phyloP scores from a whole-genome alignment of 2,888 invertebrate species.

The Euphydryas editha region DNA sequence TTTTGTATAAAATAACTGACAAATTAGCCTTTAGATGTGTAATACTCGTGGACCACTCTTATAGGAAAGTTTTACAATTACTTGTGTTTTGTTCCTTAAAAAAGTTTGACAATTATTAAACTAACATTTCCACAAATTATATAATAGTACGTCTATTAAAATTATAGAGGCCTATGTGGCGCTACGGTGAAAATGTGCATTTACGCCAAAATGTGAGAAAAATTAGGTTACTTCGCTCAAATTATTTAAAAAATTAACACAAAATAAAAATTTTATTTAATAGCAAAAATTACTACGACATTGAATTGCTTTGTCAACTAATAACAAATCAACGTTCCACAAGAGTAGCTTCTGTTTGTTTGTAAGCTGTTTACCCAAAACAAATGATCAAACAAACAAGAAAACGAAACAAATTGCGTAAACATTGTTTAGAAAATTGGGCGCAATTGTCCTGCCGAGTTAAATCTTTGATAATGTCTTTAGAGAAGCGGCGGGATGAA shows the following conservation, averaged over 20 bases:
- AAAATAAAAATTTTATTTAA: too few species aligned
- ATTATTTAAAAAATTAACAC: too few species aligned
- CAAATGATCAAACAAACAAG: constrained; percentile 73
- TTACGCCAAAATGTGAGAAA: too few species aligned
- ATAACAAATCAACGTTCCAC: background rate
- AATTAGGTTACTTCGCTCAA: too few species aligned
- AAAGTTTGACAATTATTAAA: too few species aligned
- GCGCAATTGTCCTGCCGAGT: constrained; percentile 76
- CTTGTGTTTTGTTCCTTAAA: background rate
- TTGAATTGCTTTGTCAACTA: background rate
- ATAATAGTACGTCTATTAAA: too few species aligned
- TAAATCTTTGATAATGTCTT: constrained; percentile 78
- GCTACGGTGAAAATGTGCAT: too few species aligned
- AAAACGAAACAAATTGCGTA: constrained; percentile 75
- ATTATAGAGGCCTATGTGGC: too few species aligned
- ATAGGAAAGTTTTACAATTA: background rate
- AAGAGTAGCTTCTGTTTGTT: background rate
- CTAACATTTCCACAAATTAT: too few species aligned
- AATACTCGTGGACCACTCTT: background rate
- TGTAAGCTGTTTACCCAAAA: constrained; percentile 60
- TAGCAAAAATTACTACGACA: too few species aligned
- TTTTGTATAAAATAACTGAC: constrained; percentile 45
- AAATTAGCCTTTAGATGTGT: constrained; percentile 43
- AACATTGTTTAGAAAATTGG: constrained; percentile 80
- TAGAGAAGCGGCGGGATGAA: constrained; percentile 70